Conservation (phyloP, 2,797 vertebrate genomes). For the Cossypha niveicapilla region DNA sequence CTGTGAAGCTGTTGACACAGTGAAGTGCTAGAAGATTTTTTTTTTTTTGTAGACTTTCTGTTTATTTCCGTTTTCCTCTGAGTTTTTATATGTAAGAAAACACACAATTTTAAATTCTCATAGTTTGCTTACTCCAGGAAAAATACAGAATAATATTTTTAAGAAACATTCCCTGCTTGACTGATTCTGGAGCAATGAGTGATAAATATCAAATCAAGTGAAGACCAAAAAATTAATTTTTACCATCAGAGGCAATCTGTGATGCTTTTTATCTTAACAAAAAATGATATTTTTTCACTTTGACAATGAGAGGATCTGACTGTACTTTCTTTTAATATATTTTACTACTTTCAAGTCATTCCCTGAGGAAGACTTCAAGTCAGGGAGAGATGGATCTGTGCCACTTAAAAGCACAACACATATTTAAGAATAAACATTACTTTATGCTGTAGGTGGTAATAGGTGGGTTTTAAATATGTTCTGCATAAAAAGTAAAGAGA, state of each 20-base stretch:
- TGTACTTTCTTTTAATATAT: slow-evolving; percentile 60
- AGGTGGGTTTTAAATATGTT: background rate
- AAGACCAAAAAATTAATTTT: slow-evolving; percentile 70
- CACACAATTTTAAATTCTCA: background rate
- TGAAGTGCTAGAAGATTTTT: background rate
- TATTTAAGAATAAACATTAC: slow-evolving; percentile 1
- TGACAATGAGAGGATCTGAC: slow-evolving; percentile 67
- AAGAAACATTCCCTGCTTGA: slow-evolving; percentile 41
- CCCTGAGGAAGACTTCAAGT: slow-evolving; percentile 38
- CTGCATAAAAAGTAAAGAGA: background rate
- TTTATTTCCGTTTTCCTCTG: slow-evolving; percentile 16
- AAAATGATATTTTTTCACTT: slow-evolving; percentile 71
- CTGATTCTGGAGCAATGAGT: slow-evolving; percentile 59
- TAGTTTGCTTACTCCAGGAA: slow-evolving; percentile 41
- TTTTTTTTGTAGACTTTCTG: background rate
- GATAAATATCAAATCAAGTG: slow-evolving; percentile 73
- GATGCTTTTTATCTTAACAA: slow-evolving; percentile 70
- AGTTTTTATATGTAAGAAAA: background rate
- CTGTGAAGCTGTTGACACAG: background rate
- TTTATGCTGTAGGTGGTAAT: background rate
- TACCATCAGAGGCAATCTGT: slow-evolving; percentile 60
- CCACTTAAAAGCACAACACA: slow-evolving; percentile 2
- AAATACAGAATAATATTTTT: slow-evolving; percentile 9
- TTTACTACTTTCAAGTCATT: slow-evolving; percentile 40
- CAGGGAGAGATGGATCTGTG: background rate